Conservation (phyloP, 2,113 vertebrate species). For the Lepus europaeus region DNA sequence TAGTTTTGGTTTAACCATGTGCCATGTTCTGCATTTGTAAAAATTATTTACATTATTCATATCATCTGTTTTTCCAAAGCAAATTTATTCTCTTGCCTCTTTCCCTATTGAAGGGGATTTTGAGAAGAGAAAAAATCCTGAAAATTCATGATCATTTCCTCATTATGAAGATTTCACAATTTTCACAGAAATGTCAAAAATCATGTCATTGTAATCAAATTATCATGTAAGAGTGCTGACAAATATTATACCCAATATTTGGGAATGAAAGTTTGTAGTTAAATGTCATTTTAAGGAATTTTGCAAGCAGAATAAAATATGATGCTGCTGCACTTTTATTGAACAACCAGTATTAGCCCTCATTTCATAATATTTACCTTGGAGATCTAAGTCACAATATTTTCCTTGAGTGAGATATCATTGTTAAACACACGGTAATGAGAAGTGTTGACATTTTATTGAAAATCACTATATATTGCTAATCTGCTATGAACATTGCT, state of each 20-base stretch:
- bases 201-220: constrained; percentile 80
- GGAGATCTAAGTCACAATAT: constrained; percentile 75
- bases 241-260: constrained; percentile 71
- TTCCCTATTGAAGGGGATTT: background rate
- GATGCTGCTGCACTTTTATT: background rate
- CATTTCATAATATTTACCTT: constrained; percentile 79
- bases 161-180: background rate
- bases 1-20: constrained; percentile 1
- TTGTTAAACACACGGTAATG: constrained; percentile 74
- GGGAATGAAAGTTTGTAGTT: constrained; percentile 79
- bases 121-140: background rate
- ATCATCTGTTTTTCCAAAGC: background rate
- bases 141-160: constrained; percentile 6
- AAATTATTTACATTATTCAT: constrained; percentile 9
- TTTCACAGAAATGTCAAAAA: constrained; percentile 51
- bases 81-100: background rate
- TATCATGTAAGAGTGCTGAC: constrained; percentile 72
- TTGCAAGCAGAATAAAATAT: constrained; percentile 73
- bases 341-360: constrained; percentile 57
- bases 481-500: constrained; percentile 81
- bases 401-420: constrained; percentile 70
- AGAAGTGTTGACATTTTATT: constrained; percentile 81
- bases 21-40: background rate
- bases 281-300: constrained; percentile 70
- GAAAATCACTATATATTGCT: constrained; percentile 80